Evolutionary conservation across 2,113 vertebrate species (phyloP).

Genomic region (Equus przewalskii): DNA sequence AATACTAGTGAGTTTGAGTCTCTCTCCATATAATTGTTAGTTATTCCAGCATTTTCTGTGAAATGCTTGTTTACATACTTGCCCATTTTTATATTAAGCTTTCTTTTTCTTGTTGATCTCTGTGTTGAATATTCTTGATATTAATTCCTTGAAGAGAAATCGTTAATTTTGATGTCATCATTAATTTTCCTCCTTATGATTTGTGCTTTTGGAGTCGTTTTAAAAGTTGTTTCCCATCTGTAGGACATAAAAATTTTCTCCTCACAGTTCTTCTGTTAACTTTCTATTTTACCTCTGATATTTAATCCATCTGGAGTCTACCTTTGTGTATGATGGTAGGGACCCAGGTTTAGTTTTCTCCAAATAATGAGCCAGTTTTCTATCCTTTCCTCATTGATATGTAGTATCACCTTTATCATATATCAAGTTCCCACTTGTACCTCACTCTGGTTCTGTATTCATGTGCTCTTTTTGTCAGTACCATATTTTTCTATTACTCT

Average conservation of each 20-base stretch:
- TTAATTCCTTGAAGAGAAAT: not conserved
- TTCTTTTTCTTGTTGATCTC: slow-evolving; percentile 39
- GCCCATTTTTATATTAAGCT: not conserved
- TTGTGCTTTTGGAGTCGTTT: slow-evolving; percentile 36
- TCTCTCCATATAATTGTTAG: not conserved
- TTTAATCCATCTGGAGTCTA: not conserved
- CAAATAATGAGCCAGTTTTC: not conserved
- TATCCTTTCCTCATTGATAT: not conserved
- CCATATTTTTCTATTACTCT: not conserved
- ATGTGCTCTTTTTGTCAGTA: not conserved
- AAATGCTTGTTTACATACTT: not conserved
- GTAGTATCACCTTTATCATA: not conserved
- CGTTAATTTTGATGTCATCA: slow-evolving; percentile 29
- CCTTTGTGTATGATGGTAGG: not conserved
- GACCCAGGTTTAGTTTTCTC: slow-evolving; percentile 5
- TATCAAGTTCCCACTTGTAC: not conserved
- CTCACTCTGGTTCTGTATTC: not conserved
- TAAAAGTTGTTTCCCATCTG: not conserved
- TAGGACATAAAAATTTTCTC: not conserved
- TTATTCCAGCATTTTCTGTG: not conserved
- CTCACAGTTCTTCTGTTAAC: not conserved
- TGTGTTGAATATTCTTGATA: slow-evolving; percentile 41
- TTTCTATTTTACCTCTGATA: not conserved
- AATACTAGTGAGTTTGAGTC: slow-evolving; percentile 11
- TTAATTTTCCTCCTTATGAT: not conserved